A percentile compares a stretch with the other conserved stretches of the same genome.
phyloP scores from a whole-genome alignment of 2,797 vertebrate species.

The Pitangus sulphuratus region DNA sequence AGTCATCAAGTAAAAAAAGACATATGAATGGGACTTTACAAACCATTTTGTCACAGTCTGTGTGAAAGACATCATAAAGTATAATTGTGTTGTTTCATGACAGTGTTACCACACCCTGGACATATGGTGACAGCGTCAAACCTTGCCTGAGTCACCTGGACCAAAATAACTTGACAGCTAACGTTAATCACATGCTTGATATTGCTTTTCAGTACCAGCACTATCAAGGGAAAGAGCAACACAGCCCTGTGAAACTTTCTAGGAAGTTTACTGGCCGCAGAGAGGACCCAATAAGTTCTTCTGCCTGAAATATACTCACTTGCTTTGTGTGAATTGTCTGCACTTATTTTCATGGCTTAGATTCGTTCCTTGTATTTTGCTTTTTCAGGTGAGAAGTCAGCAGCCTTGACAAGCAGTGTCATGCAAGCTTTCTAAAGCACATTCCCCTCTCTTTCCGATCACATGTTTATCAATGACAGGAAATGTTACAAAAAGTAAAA shows the following conservation, averaged over 20 bases:
- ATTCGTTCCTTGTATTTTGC: neutral
- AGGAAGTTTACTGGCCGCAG: neutral
- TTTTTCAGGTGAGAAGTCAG: neutral
- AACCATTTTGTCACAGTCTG: conserved; percentile 27
- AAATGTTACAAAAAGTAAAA: neutral
- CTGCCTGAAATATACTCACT: neutral
- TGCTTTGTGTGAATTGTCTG: neutral
- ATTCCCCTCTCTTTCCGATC: neutral
- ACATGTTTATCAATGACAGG: neutral
- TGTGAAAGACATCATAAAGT: neutral
- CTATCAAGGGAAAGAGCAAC: neutral
- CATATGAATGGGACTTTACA: neutral
- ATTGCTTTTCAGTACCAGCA: neutral
- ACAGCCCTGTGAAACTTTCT: neutral
- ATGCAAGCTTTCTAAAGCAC: neutral
- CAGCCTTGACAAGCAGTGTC: neutral
- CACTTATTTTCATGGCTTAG: neutral
- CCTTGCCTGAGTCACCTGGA: conserved; percentile 6
- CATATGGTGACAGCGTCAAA: conserved; percentile 6
- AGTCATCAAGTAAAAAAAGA: neutral
- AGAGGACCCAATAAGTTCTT: neutral
- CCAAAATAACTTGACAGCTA: conserved; percentile 36
- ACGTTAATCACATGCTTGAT: neutral
- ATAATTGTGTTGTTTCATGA: conserved; percentile 1
- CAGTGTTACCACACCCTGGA: conserved; percentile 14